Evolutionary conservation across 2,113 vertebrate genomes (phyloP).

Genomic region (Ascaphus truei): DNA sequence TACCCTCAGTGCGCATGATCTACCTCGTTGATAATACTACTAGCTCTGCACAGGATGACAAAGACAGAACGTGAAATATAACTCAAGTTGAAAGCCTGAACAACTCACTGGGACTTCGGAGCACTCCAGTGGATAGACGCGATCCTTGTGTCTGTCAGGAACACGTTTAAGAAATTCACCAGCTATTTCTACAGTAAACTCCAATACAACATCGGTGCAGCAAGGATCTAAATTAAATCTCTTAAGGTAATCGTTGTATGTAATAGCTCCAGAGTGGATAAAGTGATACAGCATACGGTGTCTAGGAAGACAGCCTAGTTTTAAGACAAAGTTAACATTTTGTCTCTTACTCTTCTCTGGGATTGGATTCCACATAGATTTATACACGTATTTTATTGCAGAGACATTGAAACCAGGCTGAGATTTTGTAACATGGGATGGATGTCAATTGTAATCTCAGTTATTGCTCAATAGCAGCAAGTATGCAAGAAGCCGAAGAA

Average conservation of each 20-base stretch:
- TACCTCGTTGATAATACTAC: neutral
- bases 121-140: neutral
- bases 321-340: no score
- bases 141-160: no score
- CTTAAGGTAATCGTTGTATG: no score
- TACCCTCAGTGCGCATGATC: slow-evolving; percentile 48
- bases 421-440: slow-evolving; percentile 47
- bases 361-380: no score
- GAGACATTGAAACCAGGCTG: neutral
- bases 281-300: neutral
- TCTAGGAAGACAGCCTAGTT: neutral
- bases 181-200: no score
- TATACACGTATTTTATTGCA: no score
- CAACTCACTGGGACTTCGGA: neutral
- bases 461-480: slow-evolving; percentile 42
- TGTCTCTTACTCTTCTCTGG: no score
- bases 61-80: neutral
- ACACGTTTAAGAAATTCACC: no score
- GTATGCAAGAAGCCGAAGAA: slow-evolving; percentile 48
- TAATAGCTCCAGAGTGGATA: neutral
- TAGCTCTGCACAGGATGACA: neutral
- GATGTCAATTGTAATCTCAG: slow-evolving; percentile 42
- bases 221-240: no score
- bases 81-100: neutral
- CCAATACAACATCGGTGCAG: no score